Evolutionary conservation across 2,797 vertebrate genomes (phyloP).

Genomic region (Sarcoramphus papa): DNA sequence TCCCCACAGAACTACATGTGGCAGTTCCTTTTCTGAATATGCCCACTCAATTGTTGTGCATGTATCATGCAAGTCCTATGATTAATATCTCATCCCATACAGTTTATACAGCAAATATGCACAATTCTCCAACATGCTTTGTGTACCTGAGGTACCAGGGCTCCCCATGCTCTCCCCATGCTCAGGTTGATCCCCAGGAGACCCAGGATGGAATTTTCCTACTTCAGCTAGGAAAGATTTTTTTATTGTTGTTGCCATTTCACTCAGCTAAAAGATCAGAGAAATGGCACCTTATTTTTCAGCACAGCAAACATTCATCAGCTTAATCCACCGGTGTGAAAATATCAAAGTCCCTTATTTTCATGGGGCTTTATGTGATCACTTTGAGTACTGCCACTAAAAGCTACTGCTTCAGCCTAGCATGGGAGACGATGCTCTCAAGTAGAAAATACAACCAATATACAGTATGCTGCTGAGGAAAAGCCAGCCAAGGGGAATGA

Average conservation of each 20-base stretch:
- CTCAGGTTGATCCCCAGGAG: not conserved
- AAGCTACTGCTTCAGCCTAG: not conserved
- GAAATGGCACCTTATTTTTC: not conserved
- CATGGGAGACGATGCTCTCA: not conserved
- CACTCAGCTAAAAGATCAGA: not conserved
- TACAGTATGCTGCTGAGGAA: not conserved
- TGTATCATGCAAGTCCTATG: fast-evolving
- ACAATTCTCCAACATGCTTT: not conserved
- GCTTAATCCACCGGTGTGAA: not conserved
- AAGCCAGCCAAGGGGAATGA: not conserved
- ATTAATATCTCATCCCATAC: not conserved
- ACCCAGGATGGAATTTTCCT: not conserved
- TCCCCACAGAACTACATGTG: not conserved
- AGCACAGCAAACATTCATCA: not conserved
- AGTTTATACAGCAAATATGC: not conserved
- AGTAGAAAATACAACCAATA: not conserved
- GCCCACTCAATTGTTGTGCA: not conserved
- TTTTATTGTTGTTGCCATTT: not conserved
- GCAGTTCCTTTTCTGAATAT: not conserved
- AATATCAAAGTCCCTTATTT: not conserved
- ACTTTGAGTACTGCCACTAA: not conserved
- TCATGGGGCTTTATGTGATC: not conserved
- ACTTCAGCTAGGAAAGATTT: not conserved
- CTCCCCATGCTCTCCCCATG: not conserved
- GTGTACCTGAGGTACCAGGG: not conserved